Evolutionary conservation across 2,113 vertebrate species (phyloP).

Genomic region (Synodontis membranacea): DNA sequence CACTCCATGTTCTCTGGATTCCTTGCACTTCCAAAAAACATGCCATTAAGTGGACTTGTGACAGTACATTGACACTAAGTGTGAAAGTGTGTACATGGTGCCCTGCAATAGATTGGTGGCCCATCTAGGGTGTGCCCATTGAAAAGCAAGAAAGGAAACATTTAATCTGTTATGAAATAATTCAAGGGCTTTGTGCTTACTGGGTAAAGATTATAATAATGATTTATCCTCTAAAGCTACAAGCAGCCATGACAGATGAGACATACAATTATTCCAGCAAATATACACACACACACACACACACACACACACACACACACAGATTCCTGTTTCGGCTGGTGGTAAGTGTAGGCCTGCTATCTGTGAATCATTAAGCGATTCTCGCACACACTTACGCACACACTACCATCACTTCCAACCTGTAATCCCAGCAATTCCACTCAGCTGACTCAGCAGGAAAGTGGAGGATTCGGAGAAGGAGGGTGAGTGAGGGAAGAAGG

Average conservation of each 20-base stretch:
- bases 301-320: background rate
- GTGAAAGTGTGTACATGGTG: background rate
- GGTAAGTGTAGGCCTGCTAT: conserved; percentile 37
- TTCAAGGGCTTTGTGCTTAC: conserved; percentile 4
- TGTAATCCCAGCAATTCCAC: conserved; percentile 69
- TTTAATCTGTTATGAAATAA: background rate
- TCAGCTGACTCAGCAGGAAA: conserved; percentile 76
- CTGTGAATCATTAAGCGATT: conserved; percentile 37
- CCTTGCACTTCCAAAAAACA: background rate
- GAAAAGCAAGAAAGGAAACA: background rate
- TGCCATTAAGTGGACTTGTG: background rate
- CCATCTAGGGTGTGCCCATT: background rate
- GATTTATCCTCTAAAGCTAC: background rate
- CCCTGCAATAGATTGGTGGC: background rate
- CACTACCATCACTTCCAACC: conserved; percentile 66
- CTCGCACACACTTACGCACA: conserved; percentile 38
- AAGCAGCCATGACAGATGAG: background rate
- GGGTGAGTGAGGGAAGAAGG: conserved; percentile 59
- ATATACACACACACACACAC: conserved; percentile 6
- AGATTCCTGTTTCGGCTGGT: conserved; percentile 18
- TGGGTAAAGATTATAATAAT: conserved; percentile 8
- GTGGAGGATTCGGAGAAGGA: conserved; percentile 66
- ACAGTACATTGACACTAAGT: background rate
- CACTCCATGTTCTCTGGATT: background rate
- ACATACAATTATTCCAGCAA: conserved; percentile 28